Base-by-base conservation (phyloP, 2,888 invertebrate species). In the Stenodema calcarata region DNA sequence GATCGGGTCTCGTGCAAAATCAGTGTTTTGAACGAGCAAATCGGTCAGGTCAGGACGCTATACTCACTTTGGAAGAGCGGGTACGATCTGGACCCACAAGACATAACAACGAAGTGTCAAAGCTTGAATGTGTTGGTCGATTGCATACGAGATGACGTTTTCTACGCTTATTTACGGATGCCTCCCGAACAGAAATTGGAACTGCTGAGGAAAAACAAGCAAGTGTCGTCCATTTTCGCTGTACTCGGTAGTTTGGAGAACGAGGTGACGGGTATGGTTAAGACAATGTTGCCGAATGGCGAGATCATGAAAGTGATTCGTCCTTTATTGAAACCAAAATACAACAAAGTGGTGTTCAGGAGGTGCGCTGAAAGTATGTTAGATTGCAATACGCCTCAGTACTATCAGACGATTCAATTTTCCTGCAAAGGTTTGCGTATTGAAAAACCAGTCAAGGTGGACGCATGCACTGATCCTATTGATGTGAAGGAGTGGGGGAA, bases 121-220 rank as follows among this genome's bases (percentile, higher is more conserved):
- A 84, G 47, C 44, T 35, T 84, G 42, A 84, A 84, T n/a, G 11
- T 75, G n/a, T 30, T 84, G 16, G 54, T 84, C 30, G 84, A 75
- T 35, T 84, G 84, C 35, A 42, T 84, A 1, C 41, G 84, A 28
- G 84, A 84, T 30, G 84, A 84, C 30, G 84, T 84, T 4, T 84
- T 84, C 23, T 30, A 47, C 73, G 84, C 84, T 7, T 84, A 84
- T 16, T 73, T 84, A 12, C 70, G 50, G 12, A 42, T 84, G n/a
- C 75, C 84, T 4, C 75, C 84, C 9, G 73, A 70, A n/a, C 42
- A 84, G n/a, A 84, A 84, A 30, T 47, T 84, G 70, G 27, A 41
- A n/a, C 30, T 84, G 27, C 47, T 84, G 47, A 70, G 44, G 16
- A 84, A 73, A 23, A 73, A 84, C 28, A 82, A 82, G 28, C 82